Percentiles rank a stretch among this genome's conserved stretches.
phyloP scores from a whole-genome alignment of 1,140 invertebrate genomes.

The Drosophila cardini region DNA sequence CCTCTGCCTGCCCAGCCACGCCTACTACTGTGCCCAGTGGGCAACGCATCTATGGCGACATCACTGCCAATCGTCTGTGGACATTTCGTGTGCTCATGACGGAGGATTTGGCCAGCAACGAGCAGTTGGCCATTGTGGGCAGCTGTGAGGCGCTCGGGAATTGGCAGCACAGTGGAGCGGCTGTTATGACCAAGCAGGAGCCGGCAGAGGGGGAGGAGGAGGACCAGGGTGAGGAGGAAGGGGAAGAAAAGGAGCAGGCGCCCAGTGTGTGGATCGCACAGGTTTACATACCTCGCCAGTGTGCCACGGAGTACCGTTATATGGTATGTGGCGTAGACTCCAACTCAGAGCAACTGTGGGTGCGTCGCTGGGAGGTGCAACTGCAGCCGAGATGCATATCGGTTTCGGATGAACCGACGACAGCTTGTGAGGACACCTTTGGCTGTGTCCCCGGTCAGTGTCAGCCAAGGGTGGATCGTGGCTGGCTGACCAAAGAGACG shows the following conservation, averaged over 20 bases:
- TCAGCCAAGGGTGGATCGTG: slow-evolving; percentile 89
- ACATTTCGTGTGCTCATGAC: slow-evolving; percentile 81
- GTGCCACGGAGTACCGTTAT: slow-evolving; percentile 91
- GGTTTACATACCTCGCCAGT: slow-evolving; percentile 88
- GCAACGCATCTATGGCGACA: slow-evolving; percentile 56
- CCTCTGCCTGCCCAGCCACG: slow-evolving; percentile 20
- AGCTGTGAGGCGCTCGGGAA: slow-evolving; percentile 85
- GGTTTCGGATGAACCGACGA: slow-evolving; percentile 66
- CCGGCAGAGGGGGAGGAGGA: slow-evolving; percentile 48
- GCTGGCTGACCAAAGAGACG: slow-evolving; percentile 95
- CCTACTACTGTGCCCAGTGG: not conserved
- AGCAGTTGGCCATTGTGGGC: slow-evolving; percentile 85
- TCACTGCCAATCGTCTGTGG: slow-evolving; percentile 84
- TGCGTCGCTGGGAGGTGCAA: slow-evolving; percentile 94
- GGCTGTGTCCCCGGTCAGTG: slow-evolving; percentile 86
- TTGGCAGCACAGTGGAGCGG: slow-evolving; percentile 85
- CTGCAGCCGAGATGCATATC: slow-evolving; percentile 87
- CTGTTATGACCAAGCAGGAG: slow-evolving; percentile 82
- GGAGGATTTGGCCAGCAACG: slow-evolving; percentile 67
- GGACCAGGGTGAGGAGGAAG: slow-evolving; percentile 26
- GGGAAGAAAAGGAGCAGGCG: slow-evolving; percentile 53
- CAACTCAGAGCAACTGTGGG: slow-evolving; percentile 87
- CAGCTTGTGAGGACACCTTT: slow-evolving; percentile 86
- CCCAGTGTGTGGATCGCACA: slow-evolving; percentile 86
- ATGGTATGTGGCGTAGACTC: slow-evolving; percentile 88